Base-by-base conservation (phyloP, 2,888 invertebrate species). In the Trachelus iudaicus region DNA sequence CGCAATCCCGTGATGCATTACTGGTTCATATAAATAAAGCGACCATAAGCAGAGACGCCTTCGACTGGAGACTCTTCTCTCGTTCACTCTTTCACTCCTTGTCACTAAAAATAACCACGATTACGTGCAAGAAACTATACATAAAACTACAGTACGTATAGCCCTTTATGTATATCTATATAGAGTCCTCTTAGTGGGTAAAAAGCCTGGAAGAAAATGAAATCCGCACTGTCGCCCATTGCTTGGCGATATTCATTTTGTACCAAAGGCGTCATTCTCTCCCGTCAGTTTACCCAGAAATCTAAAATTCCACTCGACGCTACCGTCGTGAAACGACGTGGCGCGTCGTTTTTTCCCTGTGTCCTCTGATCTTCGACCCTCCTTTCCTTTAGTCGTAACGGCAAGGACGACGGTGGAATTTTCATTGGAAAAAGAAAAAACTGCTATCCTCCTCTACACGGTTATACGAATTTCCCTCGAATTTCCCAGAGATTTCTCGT, bases 1-100 rank as follows among this genome's bases (percentile, higher is more conserved):
- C 87, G 88, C 88, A 87, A 89, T 88, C 85, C 86, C 82, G 85
- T 89, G 89, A 90, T 90, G 86, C 84, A 90, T 89, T 85, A 87
- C 88, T 80, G 85, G 85, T 86, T 88, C 86, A 84, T 80, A 56
- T 56, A 56, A 56, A 56, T 56, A 23, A 81, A 83, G 84, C 86
- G 83, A 82, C 83, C 83, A 74, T 80, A 77, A 83, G 83, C 80
- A 75, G 71, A 73, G 73, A 73, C 23, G 23, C 56, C 3, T 23
- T 9, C 56, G 40, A 40, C 40, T 23, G 84, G 84, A 87, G 85
- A 85, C 87, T 71, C 76, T 71, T 9, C n/a, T 34, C 34, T 69
- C 69, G 11, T 33, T 31, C 71, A 34, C 31, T 13, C 71, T 11
- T 15, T 69, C 40, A 15, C 15, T 40, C 15, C 37, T 40, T 6